phyloP scores from a whole-genome alignment of 2,797 vertebrate genomes.

The Intellagama lesueurii region DNA sequence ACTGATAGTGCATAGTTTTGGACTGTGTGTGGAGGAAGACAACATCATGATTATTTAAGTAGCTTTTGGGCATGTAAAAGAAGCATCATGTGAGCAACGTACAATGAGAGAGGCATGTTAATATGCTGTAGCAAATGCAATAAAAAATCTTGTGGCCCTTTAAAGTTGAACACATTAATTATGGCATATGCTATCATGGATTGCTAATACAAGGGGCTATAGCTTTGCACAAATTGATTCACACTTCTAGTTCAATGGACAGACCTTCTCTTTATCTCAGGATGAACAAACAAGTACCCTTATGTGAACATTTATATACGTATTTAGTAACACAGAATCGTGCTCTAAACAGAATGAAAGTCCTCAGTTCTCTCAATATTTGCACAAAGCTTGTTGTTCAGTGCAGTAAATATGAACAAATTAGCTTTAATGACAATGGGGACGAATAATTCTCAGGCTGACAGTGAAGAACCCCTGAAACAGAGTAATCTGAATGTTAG shows the following conservation, averaged over 20 bases:
- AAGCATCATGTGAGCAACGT: not conserved
- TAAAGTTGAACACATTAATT: not conserved
- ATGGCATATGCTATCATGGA: not conserved
- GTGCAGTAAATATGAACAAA: not conserved
- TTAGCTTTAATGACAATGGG: constrained; percentile 3
- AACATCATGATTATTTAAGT: not conserved
- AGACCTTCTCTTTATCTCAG: not conserved
- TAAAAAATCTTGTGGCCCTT: not conserved
- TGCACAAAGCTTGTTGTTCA: not conserved
- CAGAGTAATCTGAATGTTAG: not conserved
- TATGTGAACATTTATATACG: not conserved
- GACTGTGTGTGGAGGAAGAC: not conserved
- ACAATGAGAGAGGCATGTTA: not conserved
- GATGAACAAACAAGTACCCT: not conserved
- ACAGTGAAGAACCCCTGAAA: constrained; percentile 14
- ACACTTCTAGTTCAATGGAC: not conserved
- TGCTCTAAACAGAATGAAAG: constrained; percentile 14
- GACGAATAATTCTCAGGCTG: not conserved
- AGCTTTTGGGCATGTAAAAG: not conserved
- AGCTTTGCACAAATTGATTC: not conserved
- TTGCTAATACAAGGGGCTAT: not conserved
- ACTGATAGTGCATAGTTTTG: constrained; percentile 1
- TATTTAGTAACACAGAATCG: not conserved
- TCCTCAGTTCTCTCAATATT: not conserved
- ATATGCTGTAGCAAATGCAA: not conserved